Evolutionary conservation across 2,113 vertebrate genomes (phyloP).

Genomic region (Pampusana beccarii): DNA sequence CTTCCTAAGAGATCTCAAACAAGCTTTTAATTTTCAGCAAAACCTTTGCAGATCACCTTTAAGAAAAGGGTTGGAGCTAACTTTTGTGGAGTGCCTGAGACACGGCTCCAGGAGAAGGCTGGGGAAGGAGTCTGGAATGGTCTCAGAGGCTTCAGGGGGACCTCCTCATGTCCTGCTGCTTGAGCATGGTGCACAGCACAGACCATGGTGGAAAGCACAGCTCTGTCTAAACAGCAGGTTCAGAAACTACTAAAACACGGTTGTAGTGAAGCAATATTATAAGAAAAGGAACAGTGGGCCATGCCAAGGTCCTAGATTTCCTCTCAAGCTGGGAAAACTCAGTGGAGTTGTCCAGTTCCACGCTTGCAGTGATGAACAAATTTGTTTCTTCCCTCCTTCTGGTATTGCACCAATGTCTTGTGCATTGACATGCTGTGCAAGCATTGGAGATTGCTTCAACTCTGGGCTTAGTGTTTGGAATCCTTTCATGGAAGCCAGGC

Average conservation of each 20-base stretch:
- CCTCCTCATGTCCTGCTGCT: not conserved
- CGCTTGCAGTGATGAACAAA: not conserved
- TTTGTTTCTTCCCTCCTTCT: not conserved
- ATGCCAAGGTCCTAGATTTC: not conserved
- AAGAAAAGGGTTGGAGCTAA: not conserved
- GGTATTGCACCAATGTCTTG: accelerated
- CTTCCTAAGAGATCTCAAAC: conserved; percentile 30
- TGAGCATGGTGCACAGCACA: accelerated
- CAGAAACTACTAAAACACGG: not conserved
- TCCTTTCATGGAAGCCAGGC: not conserved
- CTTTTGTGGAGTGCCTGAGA: not conserved
- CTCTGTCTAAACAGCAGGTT: not conserved
- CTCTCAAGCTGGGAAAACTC: not conserved
- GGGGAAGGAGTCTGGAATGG: not conserved
- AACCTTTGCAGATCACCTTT: not conserved
- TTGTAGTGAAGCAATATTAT: not conserved
- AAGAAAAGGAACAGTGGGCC: not conserved
- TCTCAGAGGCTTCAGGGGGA: not conserved
- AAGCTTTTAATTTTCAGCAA: conserved; percentile 56
- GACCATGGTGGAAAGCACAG: not conserved
- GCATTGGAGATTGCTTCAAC: not conserved
- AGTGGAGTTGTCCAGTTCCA: not conserved
- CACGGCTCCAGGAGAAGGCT: not conserved
- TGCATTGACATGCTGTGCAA: accelerated
- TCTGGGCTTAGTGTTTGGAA: not conserved